Base-by-base conservation (phyloP, 64 coral and sea anemone genomes). In the Pocillopora verrucosa region DNA sequence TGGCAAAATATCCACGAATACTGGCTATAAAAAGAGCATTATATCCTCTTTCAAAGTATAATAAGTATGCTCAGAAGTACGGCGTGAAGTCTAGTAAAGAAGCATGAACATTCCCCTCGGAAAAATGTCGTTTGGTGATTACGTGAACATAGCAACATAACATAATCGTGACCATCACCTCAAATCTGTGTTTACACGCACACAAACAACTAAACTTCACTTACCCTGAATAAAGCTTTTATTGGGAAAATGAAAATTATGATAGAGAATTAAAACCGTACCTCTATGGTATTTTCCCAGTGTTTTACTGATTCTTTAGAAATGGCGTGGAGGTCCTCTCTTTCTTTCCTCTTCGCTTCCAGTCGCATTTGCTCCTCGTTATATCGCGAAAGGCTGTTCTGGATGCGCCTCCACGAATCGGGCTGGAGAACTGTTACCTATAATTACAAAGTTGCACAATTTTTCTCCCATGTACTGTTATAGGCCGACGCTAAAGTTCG, bases 241-340 rank as follows among this genome's bases (percentile, higher is more conserved):
- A 7, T n/a, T 24, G 41, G 16, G 37, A 62, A 37, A 58, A 60
- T 20, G 20, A 1, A 11, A 4, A 76, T 4, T 20, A 51, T 41
- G 56, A 7, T 22, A 56, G 9, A 19, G 9, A 22, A 19, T 5
- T 36, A 22, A 26, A 2, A 34, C 34, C 34, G 9, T 74, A 99
- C 97, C 91, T 99, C 93, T 61, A 99, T 99, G 7, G 97, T 99
- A 79, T 99, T 99, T 78, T 90, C 97, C 97, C 97, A 99, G 79
- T 99, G 90, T 84, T 93, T 93, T 3, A 99, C 93, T 22, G 92
- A 91, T 11, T 99, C 91, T 51, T 95, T 91, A 0, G 97, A 99
- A 19, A 95, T 38, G 60, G 92, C 83, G 26, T 93, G 97, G 6
- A 99, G 87, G 75, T 87, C 93, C 37, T 93, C 84, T 69, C 91